Evolutionary conservation across 2,888 invertebrate species (phyloP), one percentile per base, ranked within the genome.

Genomic region (Siphonodentalium dalli): DNA sequence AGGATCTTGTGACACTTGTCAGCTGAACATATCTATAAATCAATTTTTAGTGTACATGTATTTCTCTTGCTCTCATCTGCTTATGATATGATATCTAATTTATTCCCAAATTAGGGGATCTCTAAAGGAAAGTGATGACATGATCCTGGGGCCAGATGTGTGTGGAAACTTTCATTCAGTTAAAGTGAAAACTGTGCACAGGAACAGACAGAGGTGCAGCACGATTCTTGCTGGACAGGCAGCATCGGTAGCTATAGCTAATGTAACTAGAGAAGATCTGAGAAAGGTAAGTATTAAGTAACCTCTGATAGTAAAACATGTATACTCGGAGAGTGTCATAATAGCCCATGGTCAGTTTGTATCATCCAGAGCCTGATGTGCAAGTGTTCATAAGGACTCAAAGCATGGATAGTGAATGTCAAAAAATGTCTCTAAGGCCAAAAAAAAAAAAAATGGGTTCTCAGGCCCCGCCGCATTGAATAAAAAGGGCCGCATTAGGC

Each of bases 151-250:
- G 5, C 85, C 85, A 3, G 65, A 63, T 46, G 74, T 78, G 29
- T 68, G 74, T 21, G 83, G 82, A 31, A 65, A 67, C 39, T 97
- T 95, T 82, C 86, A 87, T 43, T 85, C 87, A 8, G 91, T 91
- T 0, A 85, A 84, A 13, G 89, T 98, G 4, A 88, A 89, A 63
- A 92, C 92, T 3, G 88, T 98, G 48, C 93, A 96, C 82, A 86
- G 97, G 4, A 95, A 97, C 82, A 88, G 95, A 65, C 91, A 94
- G 6, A 92, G 94, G 0, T 93, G 94, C 76, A 87, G 92, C 35
- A 84, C 88, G 48, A 96, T 95, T 2, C 86, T 90, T 57, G 93
- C 93, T 0, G 93, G 93, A 0, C 94, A 96, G 80, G 91, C 92
- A 66, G 94, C 95, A 0, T 91, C 93, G 3, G 81, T 93, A 34